A percentile compares a stretch with the other conserved stretches of the same genome.
phyloP scores from a whole-genome alignment of 2,797 vertebrate species.

The Limosa lapponica region DNA sequence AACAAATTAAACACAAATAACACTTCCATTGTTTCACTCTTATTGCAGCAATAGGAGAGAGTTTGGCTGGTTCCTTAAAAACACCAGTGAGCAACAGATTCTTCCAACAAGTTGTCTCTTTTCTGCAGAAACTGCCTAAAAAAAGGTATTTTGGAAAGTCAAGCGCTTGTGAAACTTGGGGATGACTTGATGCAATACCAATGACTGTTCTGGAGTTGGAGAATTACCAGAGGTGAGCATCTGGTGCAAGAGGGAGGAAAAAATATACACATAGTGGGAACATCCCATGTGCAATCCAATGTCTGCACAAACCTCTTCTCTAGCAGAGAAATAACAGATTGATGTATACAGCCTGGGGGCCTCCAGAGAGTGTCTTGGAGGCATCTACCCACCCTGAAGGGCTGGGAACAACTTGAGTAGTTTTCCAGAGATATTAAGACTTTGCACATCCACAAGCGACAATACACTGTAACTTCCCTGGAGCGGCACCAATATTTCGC shows the following conservation, averaged over 20 bases:
- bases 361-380: not conserved
- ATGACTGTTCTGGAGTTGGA: not conserved
- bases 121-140: slow-evolving; percentile 3
- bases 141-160: slow-evolving; percentile 36
- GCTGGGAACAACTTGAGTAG: not conserved
- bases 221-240: slow-evolving; percentile 23
- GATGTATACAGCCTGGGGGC: not conserved
- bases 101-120: not conserved
- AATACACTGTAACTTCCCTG: not conserved
- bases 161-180: not conserved
- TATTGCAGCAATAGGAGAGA: slow-evolving; percentile 13
- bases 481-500: not conserved
- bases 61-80: not conserved
- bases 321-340: not conserved
- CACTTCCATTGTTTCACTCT: not conserved
- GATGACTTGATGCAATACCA: slow-evolving; percentile 6
- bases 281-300: not conserved
- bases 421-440: not conserved
- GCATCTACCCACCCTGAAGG: not conserved
- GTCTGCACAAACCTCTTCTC: not conserved
- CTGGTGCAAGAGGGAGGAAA: not conserved
- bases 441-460: not conserved
- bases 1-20: slow-evolving; percentile 7
- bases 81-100: not conserved
- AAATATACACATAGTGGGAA: not conserved